Percentiles rank a stretch among this genome's conserved stretches.
Conservation (phyloP, 2,888 invertebrate genomes). For the Orchestes rusci region DNA sequence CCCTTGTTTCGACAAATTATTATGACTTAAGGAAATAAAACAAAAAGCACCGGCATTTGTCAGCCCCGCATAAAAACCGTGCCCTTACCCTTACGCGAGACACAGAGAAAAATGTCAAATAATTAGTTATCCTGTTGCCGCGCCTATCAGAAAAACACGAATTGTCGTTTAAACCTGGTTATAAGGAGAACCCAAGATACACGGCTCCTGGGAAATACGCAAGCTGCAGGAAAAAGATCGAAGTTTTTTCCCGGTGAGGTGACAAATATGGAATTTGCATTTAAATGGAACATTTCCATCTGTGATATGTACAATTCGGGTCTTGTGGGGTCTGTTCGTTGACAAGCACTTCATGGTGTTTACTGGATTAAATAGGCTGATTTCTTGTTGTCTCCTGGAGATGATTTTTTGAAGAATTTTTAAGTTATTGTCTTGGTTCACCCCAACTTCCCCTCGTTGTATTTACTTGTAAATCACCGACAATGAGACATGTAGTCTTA, state of each 20-base stretch:
- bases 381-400: constrained; percentile 9
- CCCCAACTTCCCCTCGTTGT: no score
- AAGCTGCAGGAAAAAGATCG: constrained; percentile 43
- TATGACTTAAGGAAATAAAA: constrained; percentile 25
- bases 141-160: constrained; percentile 28
- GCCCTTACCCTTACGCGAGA: constrained; percentile 30
- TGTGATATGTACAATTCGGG: constrained; percentile 45
- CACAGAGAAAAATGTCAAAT: constrained; percentile 38
- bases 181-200: constrained; percentile 14
- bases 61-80: constrained; percentile 31
- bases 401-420: no score
- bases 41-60: constrained; percentile 28
- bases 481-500: no score
- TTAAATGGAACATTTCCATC: constrained; percentile 61
- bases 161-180: constrained; percentile 30
- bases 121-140: constrained; percentile 38
- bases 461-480: no score
- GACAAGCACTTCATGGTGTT: constrained; percentile 39
- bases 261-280: constrained; percentile 62
- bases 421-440: no score
- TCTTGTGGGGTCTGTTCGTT: constrained; percentile 32
- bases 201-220: constrained; percentile 37
- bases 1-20: constrained; percentile 19
- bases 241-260: constrained; percentile 45
- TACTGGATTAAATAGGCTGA: constrained; percentile 35